Conservation (phyloP, 2,888 invertebrate genomes). For the Napeogenes sylphis region DNA sequence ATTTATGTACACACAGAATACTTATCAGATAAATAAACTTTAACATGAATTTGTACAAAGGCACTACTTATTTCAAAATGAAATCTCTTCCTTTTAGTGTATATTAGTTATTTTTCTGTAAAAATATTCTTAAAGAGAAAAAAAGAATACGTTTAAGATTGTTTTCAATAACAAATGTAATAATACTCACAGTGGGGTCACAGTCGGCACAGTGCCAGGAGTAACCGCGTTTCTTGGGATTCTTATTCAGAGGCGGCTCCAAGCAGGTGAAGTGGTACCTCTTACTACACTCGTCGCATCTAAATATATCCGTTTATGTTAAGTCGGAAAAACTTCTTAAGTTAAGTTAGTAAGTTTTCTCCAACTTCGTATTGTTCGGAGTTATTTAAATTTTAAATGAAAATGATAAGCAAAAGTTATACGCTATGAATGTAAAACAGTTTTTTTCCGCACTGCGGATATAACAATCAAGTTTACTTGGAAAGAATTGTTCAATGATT, state of each 20-base stretch:
- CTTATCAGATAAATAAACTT: too few species aligned
- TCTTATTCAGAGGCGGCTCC: conserved; percentile 95
- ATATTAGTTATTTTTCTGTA: too few species aligned
- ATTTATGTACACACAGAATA: too few species aligned
- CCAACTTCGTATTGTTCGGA: background rate
- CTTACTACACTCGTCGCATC: conserved; percentile 94
- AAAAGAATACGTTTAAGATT: too few species aligned
- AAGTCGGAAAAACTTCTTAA: background rate
- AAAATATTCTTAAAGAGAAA: too few species aligned
- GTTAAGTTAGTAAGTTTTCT: too few species aligned
- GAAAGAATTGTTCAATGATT: too few species aligned
- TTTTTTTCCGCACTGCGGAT: background rate
- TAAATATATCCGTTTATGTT: conserved; percentile 46
- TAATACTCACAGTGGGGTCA: conserved; percentile 88
- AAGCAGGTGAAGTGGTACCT: conserved; percentile 95
- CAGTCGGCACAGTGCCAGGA: conserved; percentile 98
- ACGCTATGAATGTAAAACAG: background rate
- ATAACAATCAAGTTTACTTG: too few species aligned
- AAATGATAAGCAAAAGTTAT: background rate
- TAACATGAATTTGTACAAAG: too few species aligned
- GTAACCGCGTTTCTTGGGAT: conserved; percentile 95
- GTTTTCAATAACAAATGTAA: too few species aligned
- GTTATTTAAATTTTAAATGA: background rate
- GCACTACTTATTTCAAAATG: too few species aligned
- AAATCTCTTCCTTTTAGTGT: too few species aligned